These are phyloP conservation scores for Brachyrhaphis roseni DNA, from an alignment of 2,797 vertebrate genomes.

Conservation along the genomic window DNA sequence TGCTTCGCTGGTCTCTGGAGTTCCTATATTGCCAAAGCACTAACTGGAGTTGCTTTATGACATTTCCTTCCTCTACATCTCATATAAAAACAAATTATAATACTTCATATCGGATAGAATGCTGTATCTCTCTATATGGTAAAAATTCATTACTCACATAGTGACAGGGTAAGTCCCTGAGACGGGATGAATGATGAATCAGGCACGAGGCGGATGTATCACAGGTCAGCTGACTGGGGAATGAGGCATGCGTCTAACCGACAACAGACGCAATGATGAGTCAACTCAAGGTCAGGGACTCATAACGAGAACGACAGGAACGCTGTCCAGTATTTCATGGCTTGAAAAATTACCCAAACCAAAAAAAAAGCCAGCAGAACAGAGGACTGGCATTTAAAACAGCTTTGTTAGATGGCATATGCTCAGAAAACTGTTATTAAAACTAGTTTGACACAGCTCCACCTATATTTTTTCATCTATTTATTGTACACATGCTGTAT, in stretches of 20 bases:
- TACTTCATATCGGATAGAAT: constrained; percentile 36
- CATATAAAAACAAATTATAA: constrained; percentile 49
- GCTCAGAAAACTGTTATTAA: background rate
- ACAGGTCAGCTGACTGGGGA: constrained; percentile 23
- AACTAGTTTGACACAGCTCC: background rate
- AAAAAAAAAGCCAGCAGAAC: background rate
- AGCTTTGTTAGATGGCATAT: background rate
- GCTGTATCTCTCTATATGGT: constrained; percentile 39
- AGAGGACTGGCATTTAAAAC: background rate
- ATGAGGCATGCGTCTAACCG: constrained; percentile 22
- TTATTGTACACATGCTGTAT: background rate
- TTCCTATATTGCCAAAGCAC: constrained; percentile 12
- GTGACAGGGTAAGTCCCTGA: constrained; percentile 15
- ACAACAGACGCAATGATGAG: constrained; percentile 30
- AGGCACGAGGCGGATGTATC: constrained; percentile 35
- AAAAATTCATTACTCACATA: constrained; percentile 41
- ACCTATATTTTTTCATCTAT: background rate
- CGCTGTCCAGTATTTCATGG: background rate
- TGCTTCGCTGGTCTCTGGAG: constrained; percentile 36
- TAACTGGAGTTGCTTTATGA: constrained; percentile 28
- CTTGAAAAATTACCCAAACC: background rate
- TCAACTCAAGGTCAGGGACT: constrained; percentile 27
- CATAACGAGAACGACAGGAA: constrained; percentile 9
- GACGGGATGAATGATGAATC: constrained; percentile 53
- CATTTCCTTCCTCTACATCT: constrained; percentile 26